Evolutionary conservation across 2,113 vertebrate species (phyloP).

Genomic region (Tenebrosternarchus preto): DNA sequence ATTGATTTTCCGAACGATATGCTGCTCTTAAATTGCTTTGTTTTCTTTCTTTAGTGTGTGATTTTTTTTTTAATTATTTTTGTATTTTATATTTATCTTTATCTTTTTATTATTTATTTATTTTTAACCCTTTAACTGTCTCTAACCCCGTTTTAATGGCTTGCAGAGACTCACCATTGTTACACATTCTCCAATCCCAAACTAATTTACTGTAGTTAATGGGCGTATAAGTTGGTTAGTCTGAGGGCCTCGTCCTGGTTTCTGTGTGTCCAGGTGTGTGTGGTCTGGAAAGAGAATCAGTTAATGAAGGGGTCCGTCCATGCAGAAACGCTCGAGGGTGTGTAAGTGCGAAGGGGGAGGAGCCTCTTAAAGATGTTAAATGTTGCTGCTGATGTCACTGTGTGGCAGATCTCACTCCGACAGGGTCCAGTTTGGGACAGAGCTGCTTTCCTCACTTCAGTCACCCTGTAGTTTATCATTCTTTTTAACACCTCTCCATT

Average conservation of each 20-base stretch:
- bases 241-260: slow-evolving; percentile 33
- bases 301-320: slow-evolving; percentile 32
- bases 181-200: slow-evolving; percentile 2
- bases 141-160: slow-evolving; percentile 10
- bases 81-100: too few relatives aligned
- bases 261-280: slow-evolving; percentile 36
- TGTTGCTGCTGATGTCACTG: background rate
- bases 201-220: slow-evolving; percentile 40
- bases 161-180: slow-evolving; percentile 13
- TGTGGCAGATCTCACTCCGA: slow-evolving; percentile 29
- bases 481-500: slow-evolving; percentile 1
- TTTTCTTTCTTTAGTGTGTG: background rate
- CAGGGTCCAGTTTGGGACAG: slow-evolving; percentile 31
- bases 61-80: too few relatives aligned
- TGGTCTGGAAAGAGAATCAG: slow-evolving; percentile 43
- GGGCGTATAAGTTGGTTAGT: slow-evolving; percentile 29
- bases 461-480: background rate
- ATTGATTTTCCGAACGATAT: slow-evolving; percentile 22
- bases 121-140: background rate
- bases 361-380: slow-evolving; percentile 33
- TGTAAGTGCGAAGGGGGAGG: slow-evolving; percentile 37
- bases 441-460: slow-evolving; percentile 12
- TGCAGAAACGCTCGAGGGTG: slow-evolving; percentile 44
- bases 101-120: too few relatives aligned
- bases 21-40: background rate